phyloP scores from a whole-genome alignment of 2,113 vertebrate genomes.

The Pseudopodoces humilis region DNA sequence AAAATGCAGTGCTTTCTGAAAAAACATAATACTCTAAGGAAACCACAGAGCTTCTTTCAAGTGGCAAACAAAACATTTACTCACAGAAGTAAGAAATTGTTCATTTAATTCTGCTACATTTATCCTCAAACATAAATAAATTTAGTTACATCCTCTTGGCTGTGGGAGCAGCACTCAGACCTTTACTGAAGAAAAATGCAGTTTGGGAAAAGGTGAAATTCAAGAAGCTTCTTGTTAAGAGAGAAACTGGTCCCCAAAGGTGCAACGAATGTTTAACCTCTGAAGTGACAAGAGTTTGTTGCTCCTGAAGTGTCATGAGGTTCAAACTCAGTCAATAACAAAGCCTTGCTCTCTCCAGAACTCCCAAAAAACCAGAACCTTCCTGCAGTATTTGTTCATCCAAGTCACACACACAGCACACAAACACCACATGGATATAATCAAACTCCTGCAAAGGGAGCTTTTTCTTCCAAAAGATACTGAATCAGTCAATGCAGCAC shows the following conservation, averaged over 20 bases:
- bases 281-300: not conserved
- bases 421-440: not conserved
- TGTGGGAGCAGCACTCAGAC: not conserved
- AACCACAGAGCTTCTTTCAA: not conserved
- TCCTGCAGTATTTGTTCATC: not conserved
- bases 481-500: not conserved
- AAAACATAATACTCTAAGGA: not conserved
- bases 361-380: not conserved
- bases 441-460: not conserved
- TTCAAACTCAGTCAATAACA: not conserved
- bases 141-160: not conserved
- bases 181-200: not conserved
- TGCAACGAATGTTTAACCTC: not conserved
- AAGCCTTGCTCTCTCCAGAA: not conserved
- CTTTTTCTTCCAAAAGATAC: not conserved
- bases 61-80: not conserved
- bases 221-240: not conserved
- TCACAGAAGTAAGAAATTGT: not conserved
- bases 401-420: not conserved
- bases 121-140: not conserved
- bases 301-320: rapidly evolving
- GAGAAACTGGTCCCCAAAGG: not conserved
- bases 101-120: not conserved
- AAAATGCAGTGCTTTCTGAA: not conserved
- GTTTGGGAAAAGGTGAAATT: not conserved